Evolutionary conservation across 1,140 invertebrate genomes (phyloP).

Genomic region (Drosophila simulans): DNA sequence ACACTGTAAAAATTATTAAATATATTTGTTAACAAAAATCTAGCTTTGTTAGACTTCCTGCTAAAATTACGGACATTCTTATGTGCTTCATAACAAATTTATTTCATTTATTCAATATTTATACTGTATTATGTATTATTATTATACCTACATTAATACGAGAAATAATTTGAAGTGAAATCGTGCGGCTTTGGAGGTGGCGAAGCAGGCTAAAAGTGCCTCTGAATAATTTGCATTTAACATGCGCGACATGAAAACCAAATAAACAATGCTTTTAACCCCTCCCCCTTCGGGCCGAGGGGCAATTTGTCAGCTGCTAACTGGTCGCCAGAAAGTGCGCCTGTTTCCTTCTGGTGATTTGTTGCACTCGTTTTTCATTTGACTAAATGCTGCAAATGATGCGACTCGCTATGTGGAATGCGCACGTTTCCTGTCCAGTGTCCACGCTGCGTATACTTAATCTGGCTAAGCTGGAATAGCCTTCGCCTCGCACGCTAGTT

Average conservation of each 20-base stretch:
- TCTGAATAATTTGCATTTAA: conserved; percentile 80
- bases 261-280: conserved; percentile 70
- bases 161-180: conserved; percentile 20
- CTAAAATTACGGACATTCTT: too few species aligned
- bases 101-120: too few species aligned
- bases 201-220: conserved; percentile 55
- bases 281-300: conserved; percentile 31
- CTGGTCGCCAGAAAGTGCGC: conserved; percentile 58
- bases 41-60: too few species aligned
- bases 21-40: too few species aligned
- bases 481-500: conserved; percentile 54
- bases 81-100: too few species aligned
- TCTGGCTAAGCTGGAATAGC: conserved; percentile 47
- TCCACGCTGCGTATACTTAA: conserved; percentile 60
- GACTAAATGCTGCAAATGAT: conserved; percentile 73
- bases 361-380: conserved; percentile 78
- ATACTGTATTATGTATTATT: too few species aligned
- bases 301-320: conserved; percentile 78
- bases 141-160: neutral
- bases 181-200: conserved; percentile 9
- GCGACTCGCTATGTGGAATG: conserved; percentile 69
- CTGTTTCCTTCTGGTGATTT: conserved; percentile 72
- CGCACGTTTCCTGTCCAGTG: conserved; percentile 28
- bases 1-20: neutral
- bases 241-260: conserved; percentile 79